Conservation (phyloP, 2,888 invertebrate genomes). For the Troglohyphantes excavatus region DNA sequence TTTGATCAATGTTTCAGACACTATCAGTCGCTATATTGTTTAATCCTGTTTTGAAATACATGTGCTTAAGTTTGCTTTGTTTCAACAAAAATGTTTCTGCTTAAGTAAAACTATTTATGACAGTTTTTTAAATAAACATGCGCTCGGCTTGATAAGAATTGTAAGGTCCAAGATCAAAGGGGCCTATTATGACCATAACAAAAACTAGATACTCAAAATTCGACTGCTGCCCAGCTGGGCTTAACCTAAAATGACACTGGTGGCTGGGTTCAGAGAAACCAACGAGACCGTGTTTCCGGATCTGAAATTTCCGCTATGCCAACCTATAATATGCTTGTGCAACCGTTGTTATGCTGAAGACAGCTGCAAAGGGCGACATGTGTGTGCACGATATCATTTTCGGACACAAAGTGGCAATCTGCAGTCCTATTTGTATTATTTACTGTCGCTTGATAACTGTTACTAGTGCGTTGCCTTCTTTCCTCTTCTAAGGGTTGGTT, state of each 20-base stretch:
- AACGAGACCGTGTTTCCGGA: slow-evolving; percentile 56
- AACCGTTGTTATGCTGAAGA: slow-evolving; percentile 51
- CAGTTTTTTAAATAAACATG: no score
- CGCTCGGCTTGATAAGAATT: no score
- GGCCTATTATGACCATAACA: not conserved
- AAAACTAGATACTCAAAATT: not conserved
- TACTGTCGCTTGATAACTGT: slow-evolving; percentile 44
- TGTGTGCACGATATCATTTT: slow-evolving; percentile 50
- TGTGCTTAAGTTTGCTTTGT: no score
- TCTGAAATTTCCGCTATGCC: slow-evolving; percentile 50
- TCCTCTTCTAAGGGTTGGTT: slow-evolving; percentile 3
- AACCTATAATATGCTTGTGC: slow-evolving; percentile 37
- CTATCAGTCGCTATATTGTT: no score
- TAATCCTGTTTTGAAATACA: no score
- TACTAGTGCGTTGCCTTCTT: slow-evolving; percentile 23
- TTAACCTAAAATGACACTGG: no score
- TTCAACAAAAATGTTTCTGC: no score
- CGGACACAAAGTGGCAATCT: slow-evolving; percentile 58
- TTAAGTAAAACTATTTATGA: no score
- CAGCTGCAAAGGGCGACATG: slow-evolving; percentile 42
- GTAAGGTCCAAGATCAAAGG: no score
- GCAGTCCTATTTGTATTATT: slow-evolving; percentile 60
- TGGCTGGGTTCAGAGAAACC: slow-evolving; percentile 1
- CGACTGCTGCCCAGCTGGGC: slow-evolving; percentile 26
- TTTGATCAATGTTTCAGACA: no score